A percentile compares a stretch with the other conserved stretches of the same genome.
phyloP scores from a whole-genome alignment of 2,888 invertebrate genomes.

The Plemyria rubiginata region DNA sequence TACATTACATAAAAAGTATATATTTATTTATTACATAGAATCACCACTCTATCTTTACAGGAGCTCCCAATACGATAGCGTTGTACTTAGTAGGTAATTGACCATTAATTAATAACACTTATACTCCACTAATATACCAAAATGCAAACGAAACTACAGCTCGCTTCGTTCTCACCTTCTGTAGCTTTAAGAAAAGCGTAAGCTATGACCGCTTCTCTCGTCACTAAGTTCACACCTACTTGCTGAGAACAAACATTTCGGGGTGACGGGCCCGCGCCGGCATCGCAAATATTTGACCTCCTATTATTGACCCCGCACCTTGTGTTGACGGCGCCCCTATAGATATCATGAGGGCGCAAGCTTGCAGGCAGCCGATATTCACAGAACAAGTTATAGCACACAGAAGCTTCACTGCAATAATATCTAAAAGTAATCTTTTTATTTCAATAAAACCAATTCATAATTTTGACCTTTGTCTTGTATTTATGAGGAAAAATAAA shows the following conservation, averaged over 20 bases:
- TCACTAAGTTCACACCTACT: constrained; percentile 17
- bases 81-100: too few species aligned
- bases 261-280: constrained; percentile 57
- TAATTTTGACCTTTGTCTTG: too few species aligned
- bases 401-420: background rate
- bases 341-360: constrained; percentile 32
- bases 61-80: too few species aligned
- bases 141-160: background rate
- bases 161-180: background rate
- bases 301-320: constrained; percentile 77
- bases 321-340: constrained; percentile 54
- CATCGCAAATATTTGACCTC: constrained; percentile 74
- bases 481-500: too few species aligned
- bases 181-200: background rate
- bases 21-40: too few species aligned
- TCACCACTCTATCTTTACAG: too few species aligned
- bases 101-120: too few species aligned
- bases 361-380: constrained; percentile 3
- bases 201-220: constrained; percentile 17
- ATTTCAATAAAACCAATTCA: too few species aligned
- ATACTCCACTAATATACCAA: too few species aligned
- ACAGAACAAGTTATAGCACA: background rate
- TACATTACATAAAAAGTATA: too few species aligned
- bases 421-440: background rate
- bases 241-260: constrained; percentile 57